A percentile compares a stretch with the other conserved stretches of the same genome.
Evolutionary conservation across 2,113 vertebrate species (phyloP).

Genomic region (Lanius collurio): DNA sequence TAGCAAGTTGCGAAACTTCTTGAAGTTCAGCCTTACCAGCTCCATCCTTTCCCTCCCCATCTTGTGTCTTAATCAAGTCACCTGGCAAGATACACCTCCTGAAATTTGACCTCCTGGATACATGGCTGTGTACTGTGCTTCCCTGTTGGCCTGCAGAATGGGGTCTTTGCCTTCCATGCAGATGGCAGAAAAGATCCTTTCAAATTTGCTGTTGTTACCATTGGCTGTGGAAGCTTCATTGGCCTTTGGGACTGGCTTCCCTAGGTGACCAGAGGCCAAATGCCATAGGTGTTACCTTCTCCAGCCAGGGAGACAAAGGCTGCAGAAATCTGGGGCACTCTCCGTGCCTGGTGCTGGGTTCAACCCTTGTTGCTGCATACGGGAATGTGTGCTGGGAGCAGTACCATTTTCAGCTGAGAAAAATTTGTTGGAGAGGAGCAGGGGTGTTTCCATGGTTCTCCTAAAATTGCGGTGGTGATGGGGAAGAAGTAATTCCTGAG

Average conservation of each 20-base stretch:
- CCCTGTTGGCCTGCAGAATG: fast-evolving
- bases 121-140: fast-evolving
- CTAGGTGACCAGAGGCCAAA: not conserved
- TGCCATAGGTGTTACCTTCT: fast-evolving
- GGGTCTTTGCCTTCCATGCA: not conserved
- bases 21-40: not conserved
- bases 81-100: not conserved
- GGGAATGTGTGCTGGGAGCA: not conserved
- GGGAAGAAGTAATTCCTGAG: not conserved
- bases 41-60: not conserved
- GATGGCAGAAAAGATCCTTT: fast-evolving
- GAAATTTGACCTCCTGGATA: fast-evolving
- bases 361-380: fast-evolving
- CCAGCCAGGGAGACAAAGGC: not conserved
- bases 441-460: not conserved
- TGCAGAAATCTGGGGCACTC: not conserved
- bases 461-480: not conserved
- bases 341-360: not conserved
- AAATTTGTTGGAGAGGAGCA: not conserved
- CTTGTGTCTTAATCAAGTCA: not conserved
- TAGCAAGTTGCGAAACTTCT: not conserved
- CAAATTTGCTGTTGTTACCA: fast-evolving
- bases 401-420: not conserved
- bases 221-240: not conserved
- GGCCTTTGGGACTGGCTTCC: not conserved